Conservation (phyloP, 2,113 vertebrate genomes). For the Corynorhinus townsendii region DNA sequence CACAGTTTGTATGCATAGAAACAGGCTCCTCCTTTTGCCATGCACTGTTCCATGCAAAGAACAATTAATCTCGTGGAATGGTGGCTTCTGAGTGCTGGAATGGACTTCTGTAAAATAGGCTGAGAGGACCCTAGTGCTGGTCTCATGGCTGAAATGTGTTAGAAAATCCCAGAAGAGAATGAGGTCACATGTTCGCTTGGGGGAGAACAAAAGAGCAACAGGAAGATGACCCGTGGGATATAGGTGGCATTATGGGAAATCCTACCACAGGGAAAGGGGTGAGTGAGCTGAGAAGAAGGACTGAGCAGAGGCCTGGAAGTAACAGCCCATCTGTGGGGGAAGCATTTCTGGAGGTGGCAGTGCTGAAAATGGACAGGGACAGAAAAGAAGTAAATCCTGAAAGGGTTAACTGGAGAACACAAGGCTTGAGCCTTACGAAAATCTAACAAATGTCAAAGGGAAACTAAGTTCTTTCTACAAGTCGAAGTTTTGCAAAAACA, state of each 20-base stretch:
- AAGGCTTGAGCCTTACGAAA: too few relatives aligned
- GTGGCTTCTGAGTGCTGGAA: background rate
- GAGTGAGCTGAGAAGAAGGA: background rate
- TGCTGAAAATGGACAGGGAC: background rate
- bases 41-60: background rate
- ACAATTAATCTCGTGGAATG: background rate
- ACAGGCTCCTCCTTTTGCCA: background rate
- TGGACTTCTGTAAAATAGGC: background rate
- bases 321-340: background rate
- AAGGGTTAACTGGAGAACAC: too few relatives aligned
- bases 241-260: background rate
- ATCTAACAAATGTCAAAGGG: too few relatives aligned
- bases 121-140: too few relatives aligned
- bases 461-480: too few relatives aligned
- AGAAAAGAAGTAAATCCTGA: background rate
- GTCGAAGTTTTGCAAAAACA: too few relatives aligned
- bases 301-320: background rate
- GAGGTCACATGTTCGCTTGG: background rate
- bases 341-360: background rate
- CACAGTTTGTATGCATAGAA: background rate
- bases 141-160: background rate
- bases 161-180: background rate
- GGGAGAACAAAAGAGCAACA: background rate
- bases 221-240: background rate
- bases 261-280: background rate